phyloP scores from a whole-genome alignment of 2,797 vertebrate genomes.

The Gephyroberyx darwinii region DNA sequence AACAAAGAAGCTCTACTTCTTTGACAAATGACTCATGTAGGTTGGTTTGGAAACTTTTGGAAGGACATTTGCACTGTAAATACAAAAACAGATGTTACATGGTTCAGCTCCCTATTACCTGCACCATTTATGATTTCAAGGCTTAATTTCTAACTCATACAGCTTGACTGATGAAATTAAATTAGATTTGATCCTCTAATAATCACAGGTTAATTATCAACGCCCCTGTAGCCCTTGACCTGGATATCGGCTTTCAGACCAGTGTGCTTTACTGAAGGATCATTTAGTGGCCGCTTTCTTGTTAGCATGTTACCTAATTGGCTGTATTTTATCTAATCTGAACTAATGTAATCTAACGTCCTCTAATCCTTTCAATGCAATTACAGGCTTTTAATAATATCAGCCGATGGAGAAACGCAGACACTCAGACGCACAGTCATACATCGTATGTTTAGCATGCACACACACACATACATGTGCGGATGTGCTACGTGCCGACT shows the following conservation, averaged over 20 bases:
- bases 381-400: constrained; percentile 59
- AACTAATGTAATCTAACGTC: constrained; percentile 54
- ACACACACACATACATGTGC: constrained; percentile 8
- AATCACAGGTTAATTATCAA: background rate
- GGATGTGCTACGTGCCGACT: constrained; percentile 49
- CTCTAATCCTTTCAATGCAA: constrained; percentile 48
- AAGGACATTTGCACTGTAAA: too few species aligned
- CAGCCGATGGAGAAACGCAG: background rate
- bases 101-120: background rate
- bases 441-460: constrained; percentile 19
- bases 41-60: too few species aligned
- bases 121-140: background rate
- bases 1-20: too few species aligned
- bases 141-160: background rate
- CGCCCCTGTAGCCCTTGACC: background rate
- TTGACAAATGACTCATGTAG: too few species aligned
- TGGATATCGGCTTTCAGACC: constrained; percentile 7
- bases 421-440: constrained; percentile 10
- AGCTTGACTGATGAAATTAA: background rate
- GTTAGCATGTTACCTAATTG: constrained; percentile 42
- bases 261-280: background rate
- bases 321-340: constrained; percentile 55
- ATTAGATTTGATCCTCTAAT: background rate
- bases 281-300: constrained; percentile 23
- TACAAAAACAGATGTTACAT: background rate